phyloP scores from a whole-genome alignment of 2,888 invertebrate genomes.

The Cryptus viduatorius region DNA sequence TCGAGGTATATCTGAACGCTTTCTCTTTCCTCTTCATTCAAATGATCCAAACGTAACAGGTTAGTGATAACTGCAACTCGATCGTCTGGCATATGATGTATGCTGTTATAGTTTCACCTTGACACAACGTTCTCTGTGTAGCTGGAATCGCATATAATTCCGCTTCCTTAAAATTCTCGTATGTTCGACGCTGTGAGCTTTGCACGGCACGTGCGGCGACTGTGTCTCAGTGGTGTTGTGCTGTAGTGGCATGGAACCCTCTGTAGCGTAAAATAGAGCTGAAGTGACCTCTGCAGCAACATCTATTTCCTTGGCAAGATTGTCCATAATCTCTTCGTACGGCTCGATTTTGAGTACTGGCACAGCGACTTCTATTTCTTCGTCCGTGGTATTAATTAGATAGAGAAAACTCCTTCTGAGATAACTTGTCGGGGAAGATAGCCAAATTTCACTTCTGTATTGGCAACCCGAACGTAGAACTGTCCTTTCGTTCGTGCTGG shows the following conservation, averaged over 20 bases:
- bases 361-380: slow-evolving; percentile 45
- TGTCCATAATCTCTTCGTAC: too few relatives aligned
- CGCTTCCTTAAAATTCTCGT: neutral
- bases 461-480: slow-evolving; percentile 41
- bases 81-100: slow-evolving; percentile 9
- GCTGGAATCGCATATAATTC: neutral
- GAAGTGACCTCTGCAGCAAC: too few relatives aligned
- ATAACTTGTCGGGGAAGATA: slow-evolving; percentile 51
- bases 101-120: neutral
- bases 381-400: slow-evolving; percentile 53
- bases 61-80: slow-evolving; percentile 12
- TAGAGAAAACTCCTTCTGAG: slow-evolving; percentile 48
- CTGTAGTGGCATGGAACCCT: too few relatives aligned
- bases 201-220: too few relatives aligned
- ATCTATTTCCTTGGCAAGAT: too few relatives aligned
- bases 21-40: slow-evolving; percentile 64
- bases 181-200: too few relatives aligned
- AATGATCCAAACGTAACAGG: slow-evolving; percentile 39
- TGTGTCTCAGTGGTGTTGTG: too few relatives aligned
- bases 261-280: too few relatives aligned
- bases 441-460: slow-evolving; percentile 51
- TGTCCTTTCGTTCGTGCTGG: slow-evolving; percentile 38
- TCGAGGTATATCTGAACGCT: slow-evolving; percentile 55
- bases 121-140: neutral
- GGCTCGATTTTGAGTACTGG: neutral